Evolutionary conservation across 2,797 vertebrate species (phyloP).

Genomic region (Emys orbicularis): DNA sequence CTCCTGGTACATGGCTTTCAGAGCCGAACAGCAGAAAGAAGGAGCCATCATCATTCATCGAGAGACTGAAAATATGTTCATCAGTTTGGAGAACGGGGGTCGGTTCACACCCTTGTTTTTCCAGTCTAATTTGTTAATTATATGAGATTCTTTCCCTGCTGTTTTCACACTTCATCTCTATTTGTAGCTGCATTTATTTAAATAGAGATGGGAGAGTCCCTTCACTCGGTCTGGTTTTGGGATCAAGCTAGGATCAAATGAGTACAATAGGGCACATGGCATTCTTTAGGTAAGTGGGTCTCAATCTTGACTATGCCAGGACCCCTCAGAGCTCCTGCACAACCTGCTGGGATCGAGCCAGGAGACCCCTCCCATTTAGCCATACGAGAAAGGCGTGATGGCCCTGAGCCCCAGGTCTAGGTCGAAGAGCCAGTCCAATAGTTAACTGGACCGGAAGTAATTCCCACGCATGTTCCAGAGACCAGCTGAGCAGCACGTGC

Average conservation of each 20-base stretch:
- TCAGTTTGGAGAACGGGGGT: constrained; percentile 44
- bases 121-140: constrained; percentile 71
- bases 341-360: not conserved
- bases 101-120: constrained; percentile 72
- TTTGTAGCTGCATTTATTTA: constrained; percentile 75
- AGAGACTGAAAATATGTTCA: constrained; percentile 37
- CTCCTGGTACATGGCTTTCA: fast-evolving
- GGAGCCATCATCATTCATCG: not conserved
- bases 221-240: constrained; percentile 50
- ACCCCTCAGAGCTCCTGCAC: not conserved
- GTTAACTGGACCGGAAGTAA: not conserved
- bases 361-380: not conserved
- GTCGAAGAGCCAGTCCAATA: not conserved
- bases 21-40: fast-evolving
- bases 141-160: constrained; percentile 71
- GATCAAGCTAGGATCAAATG: not conserved
- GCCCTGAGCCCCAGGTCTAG: not conserved
- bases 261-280: not conserved
- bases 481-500: not conserved
- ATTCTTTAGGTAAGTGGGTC: not conserved
- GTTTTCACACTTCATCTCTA: constrained; percentile 76
- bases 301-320: not conserved
- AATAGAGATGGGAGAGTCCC: constrained; percentile 66
- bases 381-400: not conserved
- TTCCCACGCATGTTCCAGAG: not conserved